Evolutionary conservation across 1,140 invertebrate genomes (phyloP).

Genomic region (Hypsibius dujardini): DNA sequence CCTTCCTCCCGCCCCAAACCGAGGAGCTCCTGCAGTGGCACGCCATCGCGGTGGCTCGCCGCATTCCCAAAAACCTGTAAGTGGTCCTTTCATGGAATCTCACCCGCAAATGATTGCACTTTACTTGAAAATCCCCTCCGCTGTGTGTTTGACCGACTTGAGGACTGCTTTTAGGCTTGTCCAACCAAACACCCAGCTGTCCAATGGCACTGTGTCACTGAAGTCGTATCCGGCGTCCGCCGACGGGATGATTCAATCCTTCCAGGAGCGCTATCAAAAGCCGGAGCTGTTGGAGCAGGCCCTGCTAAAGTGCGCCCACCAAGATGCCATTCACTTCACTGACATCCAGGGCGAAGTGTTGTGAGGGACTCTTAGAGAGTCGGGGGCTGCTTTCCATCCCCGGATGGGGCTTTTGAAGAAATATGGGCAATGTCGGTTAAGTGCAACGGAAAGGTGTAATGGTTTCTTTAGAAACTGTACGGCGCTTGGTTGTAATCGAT

Average conservation of each 20-base stretch:
- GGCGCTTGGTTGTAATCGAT: no score
- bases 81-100: slow-evolving; percentile 13
- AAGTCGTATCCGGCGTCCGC: slow-evolving; percentile 52
- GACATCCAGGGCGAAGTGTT: no score
- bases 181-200: not conserved
- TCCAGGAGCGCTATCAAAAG: slow-evolving; percentile 30
- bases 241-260: slow-evolving; percentile 61
- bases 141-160: no score
- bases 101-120: no score
- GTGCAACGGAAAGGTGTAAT: no score
- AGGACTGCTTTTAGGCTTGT: slow-evolving; percentile 18
- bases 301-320: slow-evolving; percentile 4
- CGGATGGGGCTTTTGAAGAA: no score
- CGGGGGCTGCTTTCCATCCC: no score
- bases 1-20: slow-evolving; percentile 46
- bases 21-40: slow-evolving; percentile 54
- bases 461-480: no score
- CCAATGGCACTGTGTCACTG: slow-evolving; percentile 38
- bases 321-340: not conserved
- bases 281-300: not conserved
- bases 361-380: no score
- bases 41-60: slow-evolving; percentile 64
- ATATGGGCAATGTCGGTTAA: no score
- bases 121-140: no score
- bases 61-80: slow-evolving; percentile 67